Percentiles rank a stretch among this genome's conserved stretches.
phyloP scores from a whole-genome alignment of 2,113 vertebrate genomes.

The Sclerurus mexicanus region DNA sequence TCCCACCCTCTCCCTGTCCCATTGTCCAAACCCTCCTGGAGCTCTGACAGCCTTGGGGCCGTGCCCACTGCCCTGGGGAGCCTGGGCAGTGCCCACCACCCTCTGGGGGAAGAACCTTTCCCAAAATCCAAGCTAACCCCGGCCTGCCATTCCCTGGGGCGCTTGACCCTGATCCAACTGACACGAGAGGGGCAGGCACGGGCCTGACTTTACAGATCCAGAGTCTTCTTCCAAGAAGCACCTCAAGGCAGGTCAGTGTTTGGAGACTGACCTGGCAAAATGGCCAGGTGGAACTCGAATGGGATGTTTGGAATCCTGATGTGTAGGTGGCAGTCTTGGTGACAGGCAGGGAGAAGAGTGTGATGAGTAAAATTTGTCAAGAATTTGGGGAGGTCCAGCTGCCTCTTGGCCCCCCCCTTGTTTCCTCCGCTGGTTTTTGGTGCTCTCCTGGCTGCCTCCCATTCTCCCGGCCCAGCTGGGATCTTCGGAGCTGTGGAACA shows the following conservation, averaged over 20 bases:
- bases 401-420: background rate
- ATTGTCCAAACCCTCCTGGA: rapidly evolving
- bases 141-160: background rate
- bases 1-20: rapidly evolving
- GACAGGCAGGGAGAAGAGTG: background rate
- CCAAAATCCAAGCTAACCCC: background rate
- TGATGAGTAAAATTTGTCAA: background rate
- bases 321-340: background rate
- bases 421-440: background rate
- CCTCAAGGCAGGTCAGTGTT: background rate
- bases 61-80: background rate
- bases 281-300: background rate
- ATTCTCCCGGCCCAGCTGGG: background rate
- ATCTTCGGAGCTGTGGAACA: rapidly evolving
- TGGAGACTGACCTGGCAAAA: background rate
- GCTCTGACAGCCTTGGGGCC: background rate
- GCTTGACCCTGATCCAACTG: background rate
- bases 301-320: background rate
- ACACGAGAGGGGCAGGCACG: background rate
- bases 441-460: background rate
- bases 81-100: background rate
- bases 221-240: background rate
- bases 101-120: background rate
- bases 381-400: background rate
- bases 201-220: background rate